A percentile compares a stretch with the other conserved stretches of the same genome.
These are phyloP conservation scores for Ceratina australensis DNA, from an alignment of 1,140 invertebrate species.

Conservation along the genomic window DNA sequence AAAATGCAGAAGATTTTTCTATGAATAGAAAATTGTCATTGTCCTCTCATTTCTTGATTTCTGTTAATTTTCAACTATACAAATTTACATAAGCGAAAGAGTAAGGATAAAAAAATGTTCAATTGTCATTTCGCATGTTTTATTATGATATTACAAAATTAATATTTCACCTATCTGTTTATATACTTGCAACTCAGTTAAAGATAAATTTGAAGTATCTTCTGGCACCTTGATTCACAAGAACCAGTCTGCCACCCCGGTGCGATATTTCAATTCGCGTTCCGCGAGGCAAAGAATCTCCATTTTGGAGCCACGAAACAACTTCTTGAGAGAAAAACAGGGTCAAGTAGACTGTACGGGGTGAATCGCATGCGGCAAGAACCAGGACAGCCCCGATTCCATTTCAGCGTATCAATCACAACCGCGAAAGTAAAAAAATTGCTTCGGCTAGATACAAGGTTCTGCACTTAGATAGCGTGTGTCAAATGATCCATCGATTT, in stretches of 20 bases:
- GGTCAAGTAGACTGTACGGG: neutral
- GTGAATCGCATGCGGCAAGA: neutral
- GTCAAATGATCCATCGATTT: conserved; percentile 41
- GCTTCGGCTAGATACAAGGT: conserved; percentile 40
- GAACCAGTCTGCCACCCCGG: no score
- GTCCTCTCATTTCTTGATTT: no score
- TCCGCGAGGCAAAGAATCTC: neutral
- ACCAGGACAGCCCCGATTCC: no score
- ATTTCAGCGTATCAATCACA: conserved; percentile 8
- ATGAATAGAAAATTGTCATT: no score
- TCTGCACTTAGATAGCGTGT: conserved; percentile 42
- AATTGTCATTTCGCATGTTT: no score
- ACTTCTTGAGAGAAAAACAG: neutral
- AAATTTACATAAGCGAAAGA: no score
- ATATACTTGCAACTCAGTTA: neutral
- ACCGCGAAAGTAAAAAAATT: conserved; percentile 22
- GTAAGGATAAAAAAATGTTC: no score
- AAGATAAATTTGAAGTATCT: neutral
- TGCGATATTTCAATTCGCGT: no score
- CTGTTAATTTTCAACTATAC: no score
- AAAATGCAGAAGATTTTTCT: no score
- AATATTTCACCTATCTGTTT: no score
- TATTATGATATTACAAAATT: no score
- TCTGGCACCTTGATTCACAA: neutral
- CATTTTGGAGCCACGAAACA: neutral